phyloP scores from a whole-genome alignment of 2,113 vertebrate genomes.

The Xiphias gladius region DNA sequence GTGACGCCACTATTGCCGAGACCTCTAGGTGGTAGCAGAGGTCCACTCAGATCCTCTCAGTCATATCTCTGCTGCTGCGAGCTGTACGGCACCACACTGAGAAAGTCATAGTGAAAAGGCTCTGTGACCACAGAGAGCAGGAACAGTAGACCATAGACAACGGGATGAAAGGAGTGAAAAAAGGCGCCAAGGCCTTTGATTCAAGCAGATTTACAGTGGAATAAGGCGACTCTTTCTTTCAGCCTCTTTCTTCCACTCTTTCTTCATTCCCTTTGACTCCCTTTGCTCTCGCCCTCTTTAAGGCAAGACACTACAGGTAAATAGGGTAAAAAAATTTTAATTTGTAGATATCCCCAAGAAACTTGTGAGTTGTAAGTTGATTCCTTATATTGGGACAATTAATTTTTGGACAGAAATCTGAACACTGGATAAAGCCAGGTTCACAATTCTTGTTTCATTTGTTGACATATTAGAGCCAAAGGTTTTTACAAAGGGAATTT shows the following conservation, averaged over 20 bases:
- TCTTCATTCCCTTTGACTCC: constrained; percentile 37
- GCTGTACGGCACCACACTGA: constrained; percentile 46
- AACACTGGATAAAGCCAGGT: no score
- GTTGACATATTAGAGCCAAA: no score
- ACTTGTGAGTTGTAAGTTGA: no score
- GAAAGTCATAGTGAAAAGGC: constrained; percentile 49
- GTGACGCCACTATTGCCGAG: not conserved
- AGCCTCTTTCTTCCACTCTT: constrained; percentile 37
- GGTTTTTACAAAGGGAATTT: no score
- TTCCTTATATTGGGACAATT: no score
- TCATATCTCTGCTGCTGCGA: not conserved
- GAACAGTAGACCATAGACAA: constrained; percentile 61
- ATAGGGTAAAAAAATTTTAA: no score
- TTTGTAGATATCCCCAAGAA: no score
- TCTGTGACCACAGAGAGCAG: constrained; percentile 59
- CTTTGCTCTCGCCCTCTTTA: constrained; percentile 6
- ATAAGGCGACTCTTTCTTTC: constrained; percentile 53
- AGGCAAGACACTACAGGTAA: no score
- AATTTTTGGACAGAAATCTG: no score
- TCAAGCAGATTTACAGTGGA: constrained; percentile 59
- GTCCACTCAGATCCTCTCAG: constrained; percentile 59
- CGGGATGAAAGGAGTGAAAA: constrained; percentile 61
- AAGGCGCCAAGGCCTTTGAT: constrained; percentile 64
- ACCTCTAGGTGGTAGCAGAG: constrained; percentile 86
- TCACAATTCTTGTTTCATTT: no score